phyloP scores from a whole-genome alignment of 2,888 invertebrate species.

The Kuschelorhynchus macadamiae region DNA sequence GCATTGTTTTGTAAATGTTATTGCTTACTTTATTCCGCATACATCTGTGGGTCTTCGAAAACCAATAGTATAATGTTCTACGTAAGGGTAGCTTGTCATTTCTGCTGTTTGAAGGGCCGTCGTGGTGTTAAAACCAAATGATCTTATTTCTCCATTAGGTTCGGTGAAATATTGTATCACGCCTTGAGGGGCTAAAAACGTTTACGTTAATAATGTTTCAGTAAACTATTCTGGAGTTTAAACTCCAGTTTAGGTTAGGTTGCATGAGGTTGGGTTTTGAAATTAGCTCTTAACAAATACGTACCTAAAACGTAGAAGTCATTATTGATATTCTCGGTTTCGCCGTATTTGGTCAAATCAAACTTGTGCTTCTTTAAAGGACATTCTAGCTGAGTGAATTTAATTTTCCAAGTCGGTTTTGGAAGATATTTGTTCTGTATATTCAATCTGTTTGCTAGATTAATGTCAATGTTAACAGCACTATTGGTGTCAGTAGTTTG shows the following conservation, averaged over 20 bases:
- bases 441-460: conserved; percentile 68
- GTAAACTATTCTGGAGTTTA: background rate
- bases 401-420: conserved; percentile 61
- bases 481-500: conserved; percentile 53
- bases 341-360: conserved; percentile 46
- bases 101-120: conserved; percentile 19
- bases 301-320: conserved; percentile 58
- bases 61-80: conserved; percentile 76
- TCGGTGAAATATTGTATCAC: conserved; percentile 79
- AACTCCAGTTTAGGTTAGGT: no score
- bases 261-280: no score
- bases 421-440: conserved; percentile 36
- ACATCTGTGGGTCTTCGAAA: conserved; percentile 69
- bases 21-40: conserved; percentile 61
- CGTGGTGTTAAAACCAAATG: conserved; percentile 72
- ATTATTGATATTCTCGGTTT: conserved; percentile 52
- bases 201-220: conserved; percentile 17
- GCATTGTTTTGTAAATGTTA: no score
- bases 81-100: conserved; percentile 71
- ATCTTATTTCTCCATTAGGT: conserved; percentile 72
- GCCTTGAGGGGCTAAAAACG: conserved; percentile 73
- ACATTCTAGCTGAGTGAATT: conserved; percentile 65
- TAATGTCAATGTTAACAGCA: conserved; percentile 55
- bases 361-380: conserved; percentile 54
- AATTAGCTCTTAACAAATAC: no score